These are phyloP conservation scores for Pogonus chalceus DNA, from an alignment of 1,140 invertebrate genomes.

Conservation along the genomic window DNA sequence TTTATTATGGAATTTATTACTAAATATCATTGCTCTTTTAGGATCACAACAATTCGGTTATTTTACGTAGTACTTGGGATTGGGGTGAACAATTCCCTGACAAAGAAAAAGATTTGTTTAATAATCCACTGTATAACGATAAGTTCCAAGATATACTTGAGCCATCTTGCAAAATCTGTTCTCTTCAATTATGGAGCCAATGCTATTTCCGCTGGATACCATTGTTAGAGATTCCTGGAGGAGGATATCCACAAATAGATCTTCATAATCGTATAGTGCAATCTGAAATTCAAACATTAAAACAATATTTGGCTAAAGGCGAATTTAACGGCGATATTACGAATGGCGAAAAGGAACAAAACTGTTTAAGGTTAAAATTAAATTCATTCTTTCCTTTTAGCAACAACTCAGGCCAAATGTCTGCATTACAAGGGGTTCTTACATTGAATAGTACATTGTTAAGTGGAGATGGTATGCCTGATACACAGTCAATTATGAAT, in stretches of 20 bases:
- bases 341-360: constrained; percentile 27
- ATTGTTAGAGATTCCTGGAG: constrained; percentile 67
- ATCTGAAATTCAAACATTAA: constrained; percentile 45
- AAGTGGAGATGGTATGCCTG: constrained; percentile 25
- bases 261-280: constrained; percentile 44
- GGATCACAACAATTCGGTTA: constrained; percentile 44
- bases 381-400: constrained; percentile 44
- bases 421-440: constrained; percentile 8
- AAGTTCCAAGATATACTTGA: constrained; percentile 32
- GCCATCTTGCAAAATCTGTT: constrained; percentile 43
- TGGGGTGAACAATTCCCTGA: constrained; percentile 74
- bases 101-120: constrained; percentile 63
- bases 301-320: constrained; percentile 30
- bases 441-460: constrained; percentile 26
- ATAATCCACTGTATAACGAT: constrained; percentile 61
- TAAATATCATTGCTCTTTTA: constrained; percentile 23
- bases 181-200: constrained; percentile 72
- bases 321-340: constrained; percentile 22
- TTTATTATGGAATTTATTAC: background rate
- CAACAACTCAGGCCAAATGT: constrained; percentile 19
- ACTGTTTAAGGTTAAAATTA: constrained; percentile 28
- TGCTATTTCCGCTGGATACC: constrained; percentile 85
- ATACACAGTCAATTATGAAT: constrained; percentile 34
- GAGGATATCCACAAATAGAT: constrained; percentile 60
- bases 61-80: constrained; percentile 69